These are phyloP conservation scores for Tribolium freemani DNA, from an alignment of 2,888 invertebrate genomes.

Conservation along the genomic window DNA sequence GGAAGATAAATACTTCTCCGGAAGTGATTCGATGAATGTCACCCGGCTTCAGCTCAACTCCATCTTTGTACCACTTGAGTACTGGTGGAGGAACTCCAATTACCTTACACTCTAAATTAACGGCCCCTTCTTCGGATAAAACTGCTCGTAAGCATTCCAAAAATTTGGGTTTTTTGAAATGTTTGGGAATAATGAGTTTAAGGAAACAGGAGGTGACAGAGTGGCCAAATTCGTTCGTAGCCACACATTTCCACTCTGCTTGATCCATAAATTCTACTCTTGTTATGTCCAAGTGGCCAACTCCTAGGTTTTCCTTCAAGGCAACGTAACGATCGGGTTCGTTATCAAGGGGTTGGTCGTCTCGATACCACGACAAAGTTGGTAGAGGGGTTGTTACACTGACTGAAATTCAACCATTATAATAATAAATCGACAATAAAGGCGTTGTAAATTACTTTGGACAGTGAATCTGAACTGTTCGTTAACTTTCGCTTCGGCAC, in stretches of 20 bases:
- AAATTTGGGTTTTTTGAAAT: conserved; percentile 90
- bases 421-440: not conserved
- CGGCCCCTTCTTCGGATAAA: conserved; percentile 89
- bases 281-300: conserved; percentile 80
- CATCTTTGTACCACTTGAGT: conserved; percentile 95
- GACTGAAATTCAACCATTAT: conserved; percentile 69
- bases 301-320: conserved; percentile 78
- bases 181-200: conserved; percentile 86
- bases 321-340: conserved; percentile 77
- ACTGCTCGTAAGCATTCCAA: conserved; percentile 88
- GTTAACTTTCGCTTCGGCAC: conserved; percentile 86
- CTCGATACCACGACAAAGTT: conserved; percentile 88
- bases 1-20: conserved; percentile 72
- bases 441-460: conserved; percentile 72
- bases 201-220: conserved; percentile 90
- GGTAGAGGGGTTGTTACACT: conserved; percentile 84
- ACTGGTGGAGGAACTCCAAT: conserved; percentile 92
- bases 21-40: conserved; percentile 93
- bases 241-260: conserved; percentile 94
- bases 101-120: conserved; percentile 93
- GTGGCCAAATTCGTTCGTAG: conserved; percentile 90
- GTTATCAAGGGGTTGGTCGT: conserved; percentile 83
- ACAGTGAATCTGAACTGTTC: conserved; percentile 85
- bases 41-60: conserved; percentile 88
- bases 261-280: conserved; percentile 86